Conservation (phyloP, 1,140 invertebrate species). For the Papilio polytes region DNA sequence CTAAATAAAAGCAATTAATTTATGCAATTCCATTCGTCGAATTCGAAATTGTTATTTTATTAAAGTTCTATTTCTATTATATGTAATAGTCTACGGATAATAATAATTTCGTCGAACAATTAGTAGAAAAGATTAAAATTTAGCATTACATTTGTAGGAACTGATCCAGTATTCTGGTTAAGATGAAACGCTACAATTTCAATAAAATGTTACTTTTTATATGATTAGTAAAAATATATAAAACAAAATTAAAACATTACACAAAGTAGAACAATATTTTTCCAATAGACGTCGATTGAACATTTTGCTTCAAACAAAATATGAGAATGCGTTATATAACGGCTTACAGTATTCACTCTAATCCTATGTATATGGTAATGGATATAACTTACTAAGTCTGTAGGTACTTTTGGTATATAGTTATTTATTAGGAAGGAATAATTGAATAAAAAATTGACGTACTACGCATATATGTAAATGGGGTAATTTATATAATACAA, state of each 20-base stretch:
- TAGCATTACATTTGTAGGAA: conserved; percentile 31
- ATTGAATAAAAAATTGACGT: conserved; percentile 75
- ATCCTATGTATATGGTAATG: conserved; percentile 42
- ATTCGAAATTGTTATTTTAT: not conserved
- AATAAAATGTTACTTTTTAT: not conserved
- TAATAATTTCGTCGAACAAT: not conserved
- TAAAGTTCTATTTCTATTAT: not conserved
- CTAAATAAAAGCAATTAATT: conserved; percentile 20
- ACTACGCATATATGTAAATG: conserved; percentile 53
- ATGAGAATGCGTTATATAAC: not conserved
- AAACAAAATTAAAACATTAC: not conserved
- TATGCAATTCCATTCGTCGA: conserved; percentile 14
- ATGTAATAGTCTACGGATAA: not conserved
- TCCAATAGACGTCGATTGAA: not conserved
- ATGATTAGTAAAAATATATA: not conserved
- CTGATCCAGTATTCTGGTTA: conserved; percentile 3
- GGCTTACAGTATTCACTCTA: conserved; percentile 49
- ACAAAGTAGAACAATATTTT: not conserved
- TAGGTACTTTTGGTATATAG: conserved; percentile 75
- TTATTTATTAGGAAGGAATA: conserved; percentile 77
- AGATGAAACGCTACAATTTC: not conserved
- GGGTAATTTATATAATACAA: conserved; percentile 43
- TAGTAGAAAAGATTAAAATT: not conserved
- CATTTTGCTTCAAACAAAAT: not conserved
- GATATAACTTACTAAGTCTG: conserved; percentile 64